phyloP scores from a whole-genome alignment of 2,888 invertebrate genomes.

The Parthenolecanium corni region DNA sequence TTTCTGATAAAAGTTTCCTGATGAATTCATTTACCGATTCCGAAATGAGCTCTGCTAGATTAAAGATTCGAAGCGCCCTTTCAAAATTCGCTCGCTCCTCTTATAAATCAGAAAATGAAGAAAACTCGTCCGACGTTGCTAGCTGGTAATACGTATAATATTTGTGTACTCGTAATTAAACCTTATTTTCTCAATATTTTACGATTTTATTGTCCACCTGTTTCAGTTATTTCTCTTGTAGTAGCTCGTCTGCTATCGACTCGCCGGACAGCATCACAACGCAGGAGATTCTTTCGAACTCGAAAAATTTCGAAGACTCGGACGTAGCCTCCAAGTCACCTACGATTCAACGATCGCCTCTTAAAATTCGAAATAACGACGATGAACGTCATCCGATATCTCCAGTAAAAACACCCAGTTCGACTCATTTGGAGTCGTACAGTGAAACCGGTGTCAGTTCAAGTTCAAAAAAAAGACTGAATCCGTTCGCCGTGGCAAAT shows the following conservation, averaged over 20 bases:
- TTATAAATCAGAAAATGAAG: not conserved
- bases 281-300: too few relatives aligned
- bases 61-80: not conserved
- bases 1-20: too few relatives aligned
- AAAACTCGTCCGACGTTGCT: not conserved
- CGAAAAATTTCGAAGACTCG: too few relatives aligned
- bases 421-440: not conserved
- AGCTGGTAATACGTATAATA: not conserved
- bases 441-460: not conserved
- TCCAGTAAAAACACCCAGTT: not conserved
- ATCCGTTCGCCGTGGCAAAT: constrained; percentile 1
- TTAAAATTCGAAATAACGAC: not conserved
- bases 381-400: not conserved
- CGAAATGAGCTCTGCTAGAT: too few relatives aligned
- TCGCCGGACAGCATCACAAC: too few relatives aligned
- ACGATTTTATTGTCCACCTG: too few relatives aligned
- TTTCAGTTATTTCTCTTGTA: too few relatives aligned
- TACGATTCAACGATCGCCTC: not conserved
- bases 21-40: too few relatives aligned
- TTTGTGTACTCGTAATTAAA: not conserved
- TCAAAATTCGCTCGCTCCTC: constrained; percentile 3
- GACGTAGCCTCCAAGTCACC: too few relatives aligned
- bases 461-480: not conserved
- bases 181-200: too few relatives aligned
- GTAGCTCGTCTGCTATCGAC: too few relatives aligned